These are phyloP conservation scores for Cebus imitator DNA, from an alignment of 2,113 vertebrate species.

Conservation along the genomic window DNA sequence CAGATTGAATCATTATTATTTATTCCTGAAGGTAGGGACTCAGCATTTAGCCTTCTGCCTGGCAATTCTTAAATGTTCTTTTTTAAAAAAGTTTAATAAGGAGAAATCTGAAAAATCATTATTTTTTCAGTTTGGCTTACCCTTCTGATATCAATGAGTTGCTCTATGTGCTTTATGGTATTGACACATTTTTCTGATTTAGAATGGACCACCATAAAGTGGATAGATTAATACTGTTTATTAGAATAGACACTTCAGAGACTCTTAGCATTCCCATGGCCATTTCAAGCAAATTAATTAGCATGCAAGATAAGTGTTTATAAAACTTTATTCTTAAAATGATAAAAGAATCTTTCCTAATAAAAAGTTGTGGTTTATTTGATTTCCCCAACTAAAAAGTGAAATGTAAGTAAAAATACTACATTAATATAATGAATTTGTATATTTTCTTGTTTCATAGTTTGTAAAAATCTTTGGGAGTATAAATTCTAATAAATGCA, in stretches of 20 bases:
- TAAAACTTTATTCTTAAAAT: not conserved
- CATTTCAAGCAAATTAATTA: constrained; percentile 16
- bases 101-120: not conserved
- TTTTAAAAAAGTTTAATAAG: not conserved
- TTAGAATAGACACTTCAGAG: not conserved
- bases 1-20: not conserved
- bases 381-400: not conserved
- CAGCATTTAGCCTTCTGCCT: not conserved
- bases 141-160: not conserved
- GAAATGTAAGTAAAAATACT: constrained; percentile 23
- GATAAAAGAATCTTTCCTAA: constrained; percentile 2
- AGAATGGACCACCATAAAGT: not conserved
- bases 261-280: not conserved
- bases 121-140: not conserved
- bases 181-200: not conserved
- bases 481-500: not conserved
- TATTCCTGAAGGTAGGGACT: not conserved
- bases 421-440: not conserved
- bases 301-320: not conserved
- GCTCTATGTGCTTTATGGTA: not conserved
- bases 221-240: not conserved
- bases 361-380: not conserved
- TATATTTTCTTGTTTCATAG: not conserved
- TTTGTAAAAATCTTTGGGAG: constrained; percentile 26
- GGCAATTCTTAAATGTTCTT: not conserved